Base-by-base conservation (phyloP, 1,140 invertebrate genomes). In the Aphelinus certus region DNA sequence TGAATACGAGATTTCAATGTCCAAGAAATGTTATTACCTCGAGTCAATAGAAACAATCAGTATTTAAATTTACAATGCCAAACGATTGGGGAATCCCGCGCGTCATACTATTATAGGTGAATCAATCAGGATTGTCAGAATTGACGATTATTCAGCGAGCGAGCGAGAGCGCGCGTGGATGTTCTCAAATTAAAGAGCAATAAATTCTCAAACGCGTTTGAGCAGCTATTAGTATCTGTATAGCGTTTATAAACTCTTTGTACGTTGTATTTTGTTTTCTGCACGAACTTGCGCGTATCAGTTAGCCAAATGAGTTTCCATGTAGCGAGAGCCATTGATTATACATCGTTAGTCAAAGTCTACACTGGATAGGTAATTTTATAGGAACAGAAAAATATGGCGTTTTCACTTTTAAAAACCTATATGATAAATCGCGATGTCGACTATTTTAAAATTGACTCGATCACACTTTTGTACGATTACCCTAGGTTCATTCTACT, bases 181-280 rank as follows among this genome's bases (percentile, higher is more conserved):
- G 5, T 68, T 56, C n/a, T 57, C 66, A 61, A 43, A 61, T 61
- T 58, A 51, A 70, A 61, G 61, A 61, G 46, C 26, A 70, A 70
- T 70, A 61, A 61, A 70, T 60, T 68, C 26, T 57, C 3, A 53
- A 2, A 47, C 42, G 63, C 51, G 2, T 53, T 53, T 3, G 26
- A 48, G 9, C 26, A 48, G 45, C 46, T 47, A 45, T 63, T 48
- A 47, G 3, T 46, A 1, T n/a, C 6, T 7, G 3, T 60, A 49
- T 1, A 49, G 26, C 26, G 26, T 26, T 42, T 10, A 1, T 26
- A 26, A 26, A 26, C 26, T 65, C n/a, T 51, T 51, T 65, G 26
- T 65, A 65, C 45, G 48, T 48, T 49, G 48, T 49, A 65, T 65
- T 51, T 4, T 45, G 43, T 61, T 48, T 48, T 46, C 7, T 48